Evolutionary conservation across 2,797 vertebrate species (phyloP), one percentile per base, ranked within the genome.

Genomic region (Taenioides sp.): DNA sequence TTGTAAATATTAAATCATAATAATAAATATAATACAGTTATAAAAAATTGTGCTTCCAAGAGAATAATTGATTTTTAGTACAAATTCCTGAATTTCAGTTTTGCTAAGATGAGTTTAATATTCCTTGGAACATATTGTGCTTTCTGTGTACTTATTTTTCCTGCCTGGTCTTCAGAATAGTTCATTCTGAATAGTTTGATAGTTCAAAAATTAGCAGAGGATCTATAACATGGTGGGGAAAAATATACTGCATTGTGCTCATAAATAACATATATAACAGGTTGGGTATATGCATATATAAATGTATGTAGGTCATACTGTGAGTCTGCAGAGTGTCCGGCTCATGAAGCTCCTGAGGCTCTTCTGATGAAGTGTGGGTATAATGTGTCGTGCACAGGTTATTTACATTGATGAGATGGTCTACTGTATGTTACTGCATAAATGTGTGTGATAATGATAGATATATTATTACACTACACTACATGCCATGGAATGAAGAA

Each of bases 41-140:
- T 87, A 82, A 80, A 88, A 92, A 91, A 88, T 88, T 93, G 91
- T 92, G 92, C 90, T 94, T 93, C 87, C 76, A 72, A 86, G 88
- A 89, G 75, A 78, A 64, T 80, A 78, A 64, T 72, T 75, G 17
- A 69, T 63, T 69, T 80, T 77, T 79, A 74, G 73, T 90, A 88
- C 72, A 91, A 85, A 89, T 28, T 84, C 77, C 78, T 70, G 84
- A 71, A 84, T 84, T 81, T 79, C 76, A 83, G 80, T 73, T 23
- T 86, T 83, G 68, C 54, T 65, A 86, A 77, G 65, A 78, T 65
- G 76, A 87, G 86, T 63, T 84, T 76, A 75, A 70, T 78, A 62
- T 69, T 25, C 37, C 23, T 62, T 74, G 73, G 62, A 82, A 80
- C 67, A 55, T 80, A 68, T 78, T 86, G 84, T 91, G 87, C 83